phyloP scores from a whole-genome alignment of 2,797 vertebrate species.

The Euthynnus affinis region DNA sequence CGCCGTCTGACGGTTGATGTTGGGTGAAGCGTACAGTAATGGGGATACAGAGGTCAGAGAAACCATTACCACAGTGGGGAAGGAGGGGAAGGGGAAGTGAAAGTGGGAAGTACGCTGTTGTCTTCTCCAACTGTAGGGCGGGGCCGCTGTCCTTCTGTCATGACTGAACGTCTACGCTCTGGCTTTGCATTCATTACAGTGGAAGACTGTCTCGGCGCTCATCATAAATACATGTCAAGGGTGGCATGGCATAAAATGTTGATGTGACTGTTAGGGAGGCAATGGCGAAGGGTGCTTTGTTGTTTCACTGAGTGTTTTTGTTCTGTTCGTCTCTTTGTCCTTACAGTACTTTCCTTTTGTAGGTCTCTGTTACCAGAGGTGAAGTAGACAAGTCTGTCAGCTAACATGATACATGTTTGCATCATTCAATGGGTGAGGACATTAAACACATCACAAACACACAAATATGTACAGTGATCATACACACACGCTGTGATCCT shows the following conservation, averaged over 20 bases:
- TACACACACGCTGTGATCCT: conserved; percentile 13
- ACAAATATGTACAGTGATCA: conserved; percentile 27
- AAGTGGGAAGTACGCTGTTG: conserved; percentile 71
- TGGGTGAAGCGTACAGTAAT: conserved; percentile 83
- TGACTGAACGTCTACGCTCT: conserved; percentile 87
- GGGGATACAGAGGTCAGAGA: conserved; percentile 86
- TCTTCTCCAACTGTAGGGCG: conserved; percentile 73
- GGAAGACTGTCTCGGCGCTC: conserved; percentile 85
- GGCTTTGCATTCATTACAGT: conserved; percentile 89
- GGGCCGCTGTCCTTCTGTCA: conserved; percentile 79
- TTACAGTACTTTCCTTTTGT: conserved; percentile 14
- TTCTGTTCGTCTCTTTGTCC: conserved; percentile 53
- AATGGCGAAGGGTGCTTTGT: conserved; percentile 47
- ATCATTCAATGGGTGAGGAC: conserved; percentile 17
- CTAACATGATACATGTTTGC: conserved; percentile 30
- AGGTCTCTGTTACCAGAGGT: conserved; percentile 19
- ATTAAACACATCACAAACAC: conserved; percentile 25
- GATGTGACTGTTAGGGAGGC: conserved; percentile 54
- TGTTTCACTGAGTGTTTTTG: conserved; percentile 47
- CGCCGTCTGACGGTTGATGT: conserved; percentile 80
- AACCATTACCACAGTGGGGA: conserved; percentile 89
- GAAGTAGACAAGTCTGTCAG: conserved; percentile 25
- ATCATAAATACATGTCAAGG: conserved; percentile 90
- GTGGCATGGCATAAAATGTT: conserved; percentile 87
- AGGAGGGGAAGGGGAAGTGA: conserved; percentile 57